These are phyloP conservation scores for Lapara coniferarum DNA, from an alignment of 2,888 invertebrate genomes.

Conservation along the genomic window DNA sequence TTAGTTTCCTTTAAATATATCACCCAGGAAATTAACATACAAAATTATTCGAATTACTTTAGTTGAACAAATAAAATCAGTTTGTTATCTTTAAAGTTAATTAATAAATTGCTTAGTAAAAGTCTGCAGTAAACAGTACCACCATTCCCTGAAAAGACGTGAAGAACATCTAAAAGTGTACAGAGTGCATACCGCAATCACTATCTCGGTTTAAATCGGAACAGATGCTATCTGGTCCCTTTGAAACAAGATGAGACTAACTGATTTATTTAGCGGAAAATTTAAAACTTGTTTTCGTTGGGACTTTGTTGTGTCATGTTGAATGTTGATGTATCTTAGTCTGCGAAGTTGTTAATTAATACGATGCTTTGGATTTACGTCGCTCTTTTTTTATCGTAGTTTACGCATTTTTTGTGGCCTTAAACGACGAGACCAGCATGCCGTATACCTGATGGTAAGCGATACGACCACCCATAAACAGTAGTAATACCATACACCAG, in stretches of 20 bases:
- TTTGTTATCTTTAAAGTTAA: no score
- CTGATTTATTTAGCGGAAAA: constrained; percentile 57
- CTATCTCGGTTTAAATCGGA: constrained; percentile 57
- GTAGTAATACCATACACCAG: no score
- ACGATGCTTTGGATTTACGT: background rate
- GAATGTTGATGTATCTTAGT: constrained; percentile 12
- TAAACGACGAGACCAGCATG: no score
- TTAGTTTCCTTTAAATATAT: no score
- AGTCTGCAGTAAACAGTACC: no score
- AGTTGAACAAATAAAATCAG: no score
- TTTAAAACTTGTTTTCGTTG: constrained; percentile 43
- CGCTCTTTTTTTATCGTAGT: background rate
- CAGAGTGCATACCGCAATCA: constrained; percentile 2
- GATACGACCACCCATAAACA: no score
- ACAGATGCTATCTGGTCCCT: constrained; percentile 60
- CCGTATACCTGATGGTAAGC: no score
- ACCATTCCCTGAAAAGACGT: background rate
- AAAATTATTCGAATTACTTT: no score
- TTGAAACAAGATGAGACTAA: constrained; percentile 45
- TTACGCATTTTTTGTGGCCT: no score
- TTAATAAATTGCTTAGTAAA: no score
- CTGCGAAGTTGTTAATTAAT: constrained; percentile 18
- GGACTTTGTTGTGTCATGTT: constrained; percentile 8
- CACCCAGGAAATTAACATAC: no score
- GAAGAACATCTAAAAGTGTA: background rate